phyloP scores from a whole-genome alignment of 1,140 invertebrate genomes.

The Dermatophagoides farinae region DNA sequence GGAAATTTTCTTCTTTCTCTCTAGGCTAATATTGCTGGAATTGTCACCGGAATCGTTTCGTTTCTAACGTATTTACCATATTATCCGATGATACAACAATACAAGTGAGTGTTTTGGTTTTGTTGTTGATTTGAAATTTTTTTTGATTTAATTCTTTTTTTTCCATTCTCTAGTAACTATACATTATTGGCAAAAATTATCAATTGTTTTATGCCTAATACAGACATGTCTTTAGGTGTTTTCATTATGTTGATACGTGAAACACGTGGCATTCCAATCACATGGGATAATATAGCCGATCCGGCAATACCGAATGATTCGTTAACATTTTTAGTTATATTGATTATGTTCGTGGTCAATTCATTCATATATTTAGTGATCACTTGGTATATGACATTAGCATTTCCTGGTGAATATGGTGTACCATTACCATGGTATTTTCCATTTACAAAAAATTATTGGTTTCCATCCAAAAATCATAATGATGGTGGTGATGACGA shows the following conservation, averaged over 20 bases:
- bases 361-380: constrained; percentile 29
- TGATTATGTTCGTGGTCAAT: constrained; percentile 35
- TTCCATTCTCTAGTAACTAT: constrained; percentile 12
- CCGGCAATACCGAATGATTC: constrained; percentile 46
- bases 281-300: constrained; percentile 47
- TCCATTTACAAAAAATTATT: constrained; percentile 30
- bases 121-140: neutral
- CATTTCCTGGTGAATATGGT: constrained; percentile 39
- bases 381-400: constrained; percentile 40
- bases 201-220: constrained; percentile 32
- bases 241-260: constrained; percentile 35
- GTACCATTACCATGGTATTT: constrained; percentile 33
- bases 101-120: neutral
- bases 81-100: neutral
- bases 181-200: neutral
- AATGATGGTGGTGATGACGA: neutral
- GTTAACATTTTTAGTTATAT: constrained; percentile 38
- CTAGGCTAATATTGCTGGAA: constrained; percentile 37
- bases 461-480: constrained; percentile 23
- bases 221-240: constrained; percentile 39
- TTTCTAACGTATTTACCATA: constrained; percentile 38
- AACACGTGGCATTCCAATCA: constrained; percentile 38
- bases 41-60: constrained; percentile 37
- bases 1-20: too few species aligned
- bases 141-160: neutral